Evolutionary conservation across 2,888 invertebrate species (phyloP).

Genomic region (Heliothis peltigera): DNA sequence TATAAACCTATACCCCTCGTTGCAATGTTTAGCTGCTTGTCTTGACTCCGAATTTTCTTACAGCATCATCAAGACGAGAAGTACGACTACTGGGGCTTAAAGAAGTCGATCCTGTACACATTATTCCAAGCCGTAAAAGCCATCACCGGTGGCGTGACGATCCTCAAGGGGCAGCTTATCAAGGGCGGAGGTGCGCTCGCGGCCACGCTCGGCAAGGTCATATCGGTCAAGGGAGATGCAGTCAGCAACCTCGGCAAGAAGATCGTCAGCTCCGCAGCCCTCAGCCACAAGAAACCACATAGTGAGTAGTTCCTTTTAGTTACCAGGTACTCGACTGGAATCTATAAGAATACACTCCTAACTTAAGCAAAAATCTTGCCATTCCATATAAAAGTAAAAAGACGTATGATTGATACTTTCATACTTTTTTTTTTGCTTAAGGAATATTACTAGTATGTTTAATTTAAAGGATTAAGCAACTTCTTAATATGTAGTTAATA

Average conservation of each 20-base stretch:
- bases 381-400: not conserved
- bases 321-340: not conserved
- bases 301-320: conserved; percentile 68
- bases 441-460: not conserved
- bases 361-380: not conserved
- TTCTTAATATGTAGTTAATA: conserved; percentile 1
- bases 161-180: conserved; percentile 96
- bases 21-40: not conserved
- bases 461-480: not conserved
- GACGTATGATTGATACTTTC: not conserved
- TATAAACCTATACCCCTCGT: too few relatives aligned
- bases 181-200: conserved; percentile 93
- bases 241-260: conserved; percentile 94
- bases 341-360: not conserved
- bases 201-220: conserved; percentile 88
- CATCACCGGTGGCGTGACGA: conserved; percentile 96
- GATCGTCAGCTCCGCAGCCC: conserved; percentile 93
- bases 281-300: conserved; percentile 87
- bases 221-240: conserved; percentile 94
- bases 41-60: conserved; percentile 1
- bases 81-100: conserved; percentile 93
- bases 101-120: conserved; percentile 95
- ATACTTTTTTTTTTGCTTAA: not conserved
- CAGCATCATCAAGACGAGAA: conserved; percentile 79
- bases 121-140: conserved; percentile 96